Conservation (phyloP, 2,113 vertebrate species). For the Axis porcinus region DNA sequence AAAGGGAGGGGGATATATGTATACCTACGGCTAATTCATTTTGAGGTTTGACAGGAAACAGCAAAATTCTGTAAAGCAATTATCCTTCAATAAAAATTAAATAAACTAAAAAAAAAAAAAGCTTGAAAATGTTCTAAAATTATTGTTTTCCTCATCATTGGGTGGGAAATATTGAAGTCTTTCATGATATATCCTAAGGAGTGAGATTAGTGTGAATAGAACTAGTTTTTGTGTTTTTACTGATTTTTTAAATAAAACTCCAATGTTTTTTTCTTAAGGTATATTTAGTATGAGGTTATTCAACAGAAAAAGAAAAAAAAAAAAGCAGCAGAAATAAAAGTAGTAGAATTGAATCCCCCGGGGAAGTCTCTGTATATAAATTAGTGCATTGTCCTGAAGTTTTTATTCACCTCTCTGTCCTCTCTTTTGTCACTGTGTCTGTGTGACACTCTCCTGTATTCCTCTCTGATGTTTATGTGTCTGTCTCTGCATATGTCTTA, state of each 20-base stretch:
- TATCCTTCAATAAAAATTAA: not conserved
- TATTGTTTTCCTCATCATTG: not conserved
- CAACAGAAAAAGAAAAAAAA: not conserved
- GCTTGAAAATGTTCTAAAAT: not conserved
- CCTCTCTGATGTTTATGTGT: not conserved
- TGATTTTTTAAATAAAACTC: not conserved
- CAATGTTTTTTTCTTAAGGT: not conserved
- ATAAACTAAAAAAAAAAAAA: not conserved
- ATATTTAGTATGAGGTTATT: not conserved
- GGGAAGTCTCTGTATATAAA: not conserved
- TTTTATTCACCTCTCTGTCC: not conserved
- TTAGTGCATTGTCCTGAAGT: not conserved
- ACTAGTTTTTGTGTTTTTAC: not conserved
- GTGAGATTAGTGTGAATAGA: not conserved
- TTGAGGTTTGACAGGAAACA: not conserved
- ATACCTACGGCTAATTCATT: not conserved
- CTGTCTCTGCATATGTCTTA: not conserved
- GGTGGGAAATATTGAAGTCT: not conserved
- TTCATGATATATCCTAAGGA: not conserved
- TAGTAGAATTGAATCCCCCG: not conserved
- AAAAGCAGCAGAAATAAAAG: not conserved
- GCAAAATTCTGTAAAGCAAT: not conserved
- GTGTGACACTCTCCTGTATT: not conserved
- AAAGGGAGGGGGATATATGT: not conserved
- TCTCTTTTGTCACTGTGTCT: not conserved